Conservation (phyloP, 2,888 invertebrate species). For the Dynastes maya region DNA sequence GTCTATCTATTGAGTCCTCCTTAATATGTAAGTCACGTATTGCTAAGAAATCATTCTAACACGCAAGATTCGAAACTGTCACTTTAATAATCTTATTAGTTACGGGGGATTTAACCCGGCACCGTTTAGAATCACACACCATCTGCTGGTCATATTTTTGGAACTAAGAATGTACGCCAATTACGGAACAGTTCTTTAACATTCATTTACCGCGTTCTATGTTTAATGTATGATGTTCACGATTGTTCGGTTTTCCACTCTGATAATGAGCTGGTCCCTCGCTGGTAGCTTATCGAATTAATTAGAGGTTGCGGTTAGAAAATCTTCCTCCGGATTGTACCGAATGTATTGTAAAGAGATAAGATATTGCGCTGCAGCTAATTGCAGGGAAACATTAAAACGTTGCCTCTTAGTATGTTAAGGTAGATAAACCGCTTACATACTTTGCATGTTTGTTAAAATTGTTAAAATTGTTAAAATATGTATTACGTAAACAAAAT, state of each 20-base stretch:
- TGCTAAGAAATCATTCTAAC: no score
- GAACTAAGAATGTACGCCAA: neutral
- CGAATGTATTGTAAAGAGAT: slow-evolving; percentile 15
- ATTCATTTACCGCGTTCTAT: slow-evolving; percentile 16
- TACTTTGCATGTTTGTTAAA: neutral
- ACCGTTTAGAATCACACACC: neutral
- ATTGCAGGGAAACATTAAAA: slow-evolving; percentile 27
- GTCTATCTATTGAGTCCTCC: no score
- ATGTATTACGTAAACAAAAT: neutral
- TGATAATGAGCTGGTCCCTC: slow-evolving; percentile 19
- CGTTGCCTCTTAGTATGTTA: neutral
- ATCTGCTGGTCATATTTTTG: neutral
- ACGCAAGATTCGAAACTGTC: neutral
- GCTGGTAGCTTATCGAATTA: slow-evolving; percentile 34
- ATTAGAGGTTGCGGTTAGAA: slow-evolving; percentile 26
- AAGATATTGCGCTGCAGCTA: neutral
- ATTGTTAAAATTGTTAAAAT: neutral
- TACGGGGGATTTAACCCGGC: slow-evolving; percentile 11
- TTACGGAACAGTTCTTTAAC: slow-evolving; percentile 5
- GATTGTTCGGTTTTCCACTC: neutral
- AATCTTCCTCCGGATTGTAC: slow-evolving; percentile 3
- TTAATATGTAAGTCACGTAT: neutral
- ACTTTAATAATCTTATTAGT: slow-evolving; percentile 26
- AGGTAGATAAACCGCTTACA: slow-evolving; percentile 15
- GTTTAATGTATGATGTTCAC: slow-evolving; percentile 15